These are phyloP conservation scores for Phrynocephalus versicolor DNA, from an alignment of 2,113 vertebrate species.

Conservation along the genomic window DNA sequence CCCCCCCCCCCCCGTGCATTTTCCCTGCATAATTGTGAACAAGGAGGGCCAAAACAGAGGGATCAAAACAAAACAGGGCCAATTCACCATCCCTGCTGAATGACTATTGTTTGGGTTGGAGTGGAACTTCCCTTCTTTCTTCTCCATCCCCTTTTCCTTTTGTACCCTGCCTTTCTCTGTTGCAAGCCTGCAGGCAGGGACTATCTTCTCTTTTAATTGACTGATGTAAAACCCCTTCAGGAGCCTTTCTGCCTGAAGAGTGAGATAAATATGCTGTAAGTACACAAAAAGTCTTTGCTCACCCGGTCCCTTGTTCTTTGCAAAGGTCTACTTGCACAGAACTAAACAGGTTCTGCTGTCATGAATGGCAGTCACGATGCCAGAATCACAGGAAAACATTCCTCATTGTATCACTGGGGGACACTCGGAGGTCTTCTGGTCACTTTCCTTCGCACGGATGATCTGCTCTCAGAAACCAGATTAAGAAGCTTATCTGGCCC, in stretches of 20 bases:
- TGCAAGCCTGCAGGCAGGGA: no score
- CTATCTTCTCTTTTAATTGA: no score
- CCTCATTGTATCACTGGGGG: neutral
- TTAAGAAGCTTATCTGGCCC: constrained; percentile 40
- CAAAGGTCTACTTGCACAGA: neutral
- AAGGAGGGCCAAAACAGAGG: neutral
- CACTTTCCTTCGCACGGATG: constrained; percentile 29
- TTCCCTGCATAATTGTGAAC: neutral
- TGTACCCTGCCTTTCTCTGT: no score
- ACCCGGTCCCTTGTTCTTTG: accelerated
- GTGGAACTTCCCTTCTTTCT: no score
- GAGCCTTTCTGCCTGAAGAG: no score
- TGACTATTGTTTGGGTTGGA: no score
- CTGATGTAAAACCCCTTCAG: no score
- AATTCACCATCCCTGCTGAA: no score
- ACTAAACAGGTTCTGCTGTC: accelerated
- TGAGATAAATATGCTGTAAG: no score
- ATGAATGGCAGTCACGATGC: neutral
- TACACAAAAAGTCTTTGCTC: neutral
- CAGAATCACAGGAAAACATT: neutral
- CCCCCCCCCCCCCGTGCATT: neutral
- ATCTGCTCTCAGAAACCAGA: constrained; percentile 37
- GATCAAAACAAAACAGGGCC: no score
- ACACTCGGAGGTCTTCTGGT: accelerated
- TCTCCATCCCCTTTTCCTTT: no score